Base-by-base conservation (phyloP, 2,888 invertebrate species). In the Achlya flavicornis region DNA sequence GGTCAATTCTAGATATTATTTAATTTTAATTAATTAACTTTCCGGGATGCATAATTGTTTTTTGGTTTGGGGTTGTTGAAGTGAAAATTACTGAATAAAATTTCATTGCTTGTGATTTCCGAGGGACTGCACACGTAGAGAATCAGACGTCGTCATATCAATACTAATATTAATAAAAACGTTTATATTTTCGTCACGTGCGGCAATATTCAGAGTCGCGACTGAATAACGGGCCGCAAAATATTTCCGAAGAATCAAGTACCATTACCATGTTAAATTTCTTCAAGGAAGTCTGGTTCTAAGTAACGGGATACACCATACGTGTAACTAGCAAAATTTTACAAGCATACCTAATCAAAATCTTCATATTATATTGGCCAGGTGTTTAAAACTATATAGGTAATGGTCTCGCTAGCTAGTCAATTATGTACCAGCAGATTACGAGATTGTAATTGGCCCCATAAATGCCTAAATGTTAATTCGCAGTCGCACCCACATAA, bases 101-200 rank as follows among this genome's bases (percentile, higher is more conserved):
- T 58, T 63, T 59, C 41, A 59, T 61, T 63, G 32, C 32, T 48
- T n/a, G 58, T 46, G 32, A 48, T 35, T 16, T 35, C 16, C 35
- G 58, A 60, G 48, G 14, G 48, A 43, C 57, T 7, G 57, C 58
- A 14, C n/a, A 38, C 26, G 57, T 61, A 10, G 10, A 53, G 10
- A 61, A 16, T 68, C 67, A n/a, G 67, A 63, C 63, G 57, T 68
- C 63, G 70, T 66, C 70, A 72, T 70, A 75, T 73, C 66, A 62
- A 73, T 76, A 70, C 66, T 74, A 71, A 73, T 71, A 77, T 79
- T 76, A 69, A 83, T 81, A 71, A 76, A 75, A 75, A 75, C 77
- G 70, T 87, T 86, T 72, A 74, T 76, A 90, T 87, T 81, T 82
- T 63, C 67, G 76, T 87, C 90, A 90, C 89, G 89, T 87, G 62